Percentiles rank a stretch among this genome's conserved stretches.
phyloP scores from a whole-genome alignment of 2,113 vertebrate genomes.

The Megaptera novaeangliae region DNA sequence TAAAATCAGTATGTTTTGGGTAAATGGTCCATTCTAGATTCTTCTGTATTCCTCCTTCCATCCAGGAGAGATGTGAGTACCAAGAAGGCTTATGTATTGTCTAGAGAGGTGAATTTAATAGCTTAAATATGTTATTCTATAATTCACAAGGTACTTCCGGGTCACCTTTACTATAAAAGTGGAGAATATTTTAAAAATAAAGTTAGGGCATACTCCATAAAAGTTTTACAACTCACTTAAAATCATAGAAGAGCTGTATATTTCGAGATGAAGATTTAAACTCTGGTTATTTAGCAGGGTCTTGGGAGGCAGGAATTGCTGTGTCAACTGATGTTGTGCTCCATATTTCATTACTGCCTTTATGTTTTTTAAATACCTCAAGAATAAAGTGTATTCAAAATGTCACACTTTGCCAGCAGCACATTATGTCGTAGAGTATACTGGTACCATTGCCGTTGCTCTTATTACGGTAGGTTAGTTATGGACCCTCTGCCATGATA shows the following conservation, averaged over 20 bases:
- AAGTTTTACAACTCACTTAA: conserved; percentile 69
- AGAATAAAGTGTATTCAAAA: conserved; percentile 69
- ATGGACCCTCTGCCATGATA: conserved; percentile 24
- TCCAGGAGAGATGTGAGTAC: background rate
- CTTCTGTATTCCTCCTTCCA: background rate
- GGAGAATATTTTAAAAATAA: conserved; percentile 62
- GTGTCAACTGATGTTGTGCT: conserved; percentile 43
- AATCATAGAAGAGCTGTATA: conserved; percentile 45
- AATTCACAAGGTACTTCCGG: conserved; percentile 53
- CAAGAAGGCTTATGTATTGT: background rate
- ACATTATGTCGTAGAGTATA: background rate
- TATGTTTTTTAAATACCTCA: conserved; percentile 62
- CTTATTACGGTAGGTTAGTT: conserved; percentile 27
- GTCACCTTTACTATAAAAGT: conserved; percentile 72
- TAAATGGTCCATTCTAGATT: background rate
- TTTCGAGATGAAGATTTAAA: conserved; percentile 60
- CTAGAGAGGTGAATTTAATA: conserved; percentile 33
- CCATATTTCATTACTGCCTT: conserved; percentile 63
- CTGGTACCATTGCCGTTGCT: background rate
- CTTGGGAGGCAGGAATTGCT: conserved; percentile 48
- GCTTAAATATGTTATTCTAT: conserved; percentile 52
- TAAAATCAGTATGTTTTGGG: background rate
- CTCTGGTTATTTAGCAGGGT: conserved; percentile 44
- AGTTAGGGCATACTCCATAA: conserved; percentile 57
- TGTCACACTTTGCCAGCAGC: conserved; percentile 43